A percentile compares a stretch with the other conserved stretches of the same genome.
Conservation (phyloP, 2,113 vertebrate genomes). For the Naja naja region DNA sequence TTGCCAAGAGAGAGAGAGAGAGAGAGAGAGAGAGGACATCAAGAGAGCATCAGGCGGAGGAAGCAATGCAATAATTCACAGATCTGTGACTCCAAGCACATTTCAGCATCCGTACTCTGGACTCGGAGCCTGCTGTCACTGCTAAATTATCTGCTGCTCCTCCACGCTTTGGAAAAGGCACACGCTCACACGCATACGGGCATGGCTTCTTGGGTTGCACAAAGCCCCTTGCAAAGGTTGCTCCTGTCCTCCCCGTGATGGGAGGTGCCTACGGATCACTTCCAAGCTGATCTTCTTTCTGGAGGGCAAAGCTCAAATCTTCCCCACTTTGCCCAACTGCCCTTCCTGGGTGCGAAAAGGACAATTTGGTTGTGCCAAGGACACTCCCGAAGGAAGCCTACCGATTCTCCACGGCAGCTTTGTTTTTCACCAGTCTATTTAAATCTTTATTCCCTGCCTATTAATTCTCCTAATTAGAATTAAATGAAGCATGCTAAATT, state of each 20-base stretch:
- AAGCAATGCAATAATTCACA: conserved; percentile 63
- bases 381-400: conserved; percentile 17
- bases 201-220: conserved; percentile 19
- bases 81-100: conserved; percentile 60
- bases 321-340: neutral
- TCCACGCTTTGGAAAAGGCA: conserved; percentile 28
- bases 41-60: conserved; percentile 64
- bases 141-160: conserved; percentile 54
- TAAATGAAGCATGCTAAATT: conserved; percentile 85
- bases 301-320: neutral
- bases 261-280: neutral
- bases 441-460: conserved; percentile 78
- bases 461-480: conserved; percentile 89
- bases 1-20: no score
- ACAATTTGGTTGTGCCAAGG: neutral
- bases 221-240: conserved; percentile 29
- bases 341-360: neutral
- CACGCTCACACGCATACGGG: conserved; percentile 5
- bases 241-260: neutral
- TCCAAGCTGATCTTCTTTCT: conserved; percentile 9
- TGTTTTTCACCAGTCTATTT: conserved; percentile 75
- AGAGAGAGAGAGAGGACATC: conserved; percentile 50
- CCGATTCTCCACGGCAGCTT: conserved; percentile 52
- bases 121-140: conserved; percentile 39
- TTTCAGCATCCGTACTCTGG: conserved; percentile 51